Conservation (phyloP, 2,797 vertebrate genomes). For the Synaphobranchus kaupii region DNA sequence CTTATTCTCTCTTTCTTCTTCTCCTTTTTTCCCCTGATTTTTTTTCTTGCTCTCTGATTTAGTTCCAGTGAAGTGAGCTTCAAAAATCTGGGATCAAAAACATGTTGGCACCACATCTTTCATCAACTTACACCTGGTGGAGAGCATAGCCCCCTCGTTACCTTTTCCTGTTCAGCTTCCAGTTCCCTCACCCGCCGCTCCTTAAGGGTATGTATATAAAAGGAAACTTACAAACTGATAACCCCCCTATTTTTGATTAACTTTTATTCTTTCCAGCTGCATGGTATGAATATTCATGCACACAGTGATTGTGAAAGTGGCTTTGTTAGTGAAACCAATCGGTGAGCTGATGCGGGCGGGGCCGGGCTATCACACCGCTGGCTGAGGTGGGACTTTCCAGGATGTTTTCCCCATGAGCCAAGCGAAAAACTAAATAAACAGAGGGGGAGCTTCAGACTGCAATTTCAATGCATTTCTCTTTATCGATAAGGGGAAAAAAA, state of each 20-base stretch:
- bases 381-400: constrained; percentile 56
- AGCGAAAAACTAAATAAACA: constrained; percentile 40
- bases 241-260: constrained; percentile 44
- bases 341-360: constrained; percentile 54
- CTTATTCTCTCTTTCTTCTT: constrained; percentile 10
- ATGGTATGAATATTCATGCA: constrained; percentile 65
- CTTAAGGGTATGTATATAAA: constrained; percentile 31
- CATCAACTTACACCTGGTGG: constrained; percentile 34
- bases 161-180: constrained; percentile 9
- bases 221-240: constrained; percentile 40
- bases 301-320: constrained; percentile 64
- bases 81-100: constrained; percentile 31
- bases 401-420: constrained; percentile 50
- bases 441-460: constrained; percentile 31
- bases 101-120: constrained; percentile 36
- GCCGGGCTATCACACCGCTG: constrained; percentile 38
- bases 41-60: constrained; percentile 14
- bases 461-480: neutral
- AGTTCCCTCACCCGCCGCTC: constrained; percentile 18
- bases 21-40: neutral
- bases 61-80: constrained; percentile 26
- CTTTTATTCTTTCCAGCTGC: constrained; percentile 43
- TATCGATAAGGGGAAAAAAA: neutral
- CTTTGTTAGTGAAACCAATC: constrained; percentile 70
- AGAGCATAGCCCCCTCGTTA: constrained; percentile 25